Percentiles rank a stretch among this genome's conserved stretches.
phyloP scores from a whole-genome alignment of 2,113 vertebrate species.

The Pogonocichla stellata region DNA sequence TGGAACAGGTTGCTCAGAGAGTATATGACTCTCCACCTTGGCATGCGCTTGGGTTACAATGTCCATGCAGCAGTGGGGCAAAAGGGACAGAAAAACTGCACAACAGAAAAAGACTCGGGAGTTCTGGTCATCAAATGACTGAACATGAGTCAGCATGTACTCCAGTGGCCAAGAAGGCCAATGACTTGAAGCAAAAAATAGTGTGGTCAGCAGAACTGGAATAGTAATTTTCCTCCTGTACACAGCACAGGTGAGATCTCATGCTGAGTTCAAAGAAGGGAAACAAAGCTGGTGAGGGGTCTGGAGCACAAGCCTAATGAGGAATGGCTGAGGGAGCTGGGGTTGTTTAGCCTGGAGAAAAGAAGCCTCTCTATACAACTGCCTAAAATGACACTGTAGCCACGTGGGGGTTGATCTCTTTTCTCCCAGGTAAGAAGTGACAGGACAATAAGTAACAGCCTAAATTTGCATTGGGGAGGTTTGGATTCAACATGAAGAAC shows the following conservation, averaged over 20 bases:
- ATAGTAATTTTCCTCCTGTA: not conserved
- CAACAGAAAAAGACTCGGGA: rapidly evolving
- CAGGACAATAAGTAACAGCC: not conserved
- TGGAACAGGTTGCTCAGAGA: not conserved
- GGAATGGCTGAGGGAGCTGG: not conserved
- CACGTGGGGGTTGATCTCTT: not conserved
- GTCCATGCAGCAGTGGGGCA: rapidly evolving
- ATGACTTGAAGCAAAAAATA: not conserved
- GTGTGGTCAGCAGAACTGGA: not conserved
- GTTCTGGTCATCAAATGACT: not conserved
- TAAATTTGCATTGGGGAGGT: not conserved
- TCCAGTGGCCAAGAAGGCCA: not conserved
- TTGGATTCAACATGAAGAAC: not conserved
- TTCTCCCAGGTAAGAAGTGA: not conserved
- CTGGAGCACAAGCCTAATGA: not conserved
- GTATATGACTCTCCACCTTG: not conserved
- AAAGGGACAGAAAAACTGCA: not conserved
- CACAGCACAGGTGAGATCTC: not conserved
- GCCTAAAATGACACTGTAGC: not conserved
- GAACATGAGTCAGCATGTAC: not conserved
- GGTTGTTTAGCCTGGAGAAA: not conserved
- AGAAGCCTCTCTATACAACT: not conserved
- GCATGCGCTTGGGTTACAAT: not conserved
- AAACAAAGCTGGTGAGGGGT: not conserved
- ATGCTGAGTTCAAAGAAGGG: not conserved